These are phyloP conservation scores for Hippocampus abdominalis DNA, from an alignment of 2,113 vertebrate genomes.

Conservation along the genomic window DNA sequence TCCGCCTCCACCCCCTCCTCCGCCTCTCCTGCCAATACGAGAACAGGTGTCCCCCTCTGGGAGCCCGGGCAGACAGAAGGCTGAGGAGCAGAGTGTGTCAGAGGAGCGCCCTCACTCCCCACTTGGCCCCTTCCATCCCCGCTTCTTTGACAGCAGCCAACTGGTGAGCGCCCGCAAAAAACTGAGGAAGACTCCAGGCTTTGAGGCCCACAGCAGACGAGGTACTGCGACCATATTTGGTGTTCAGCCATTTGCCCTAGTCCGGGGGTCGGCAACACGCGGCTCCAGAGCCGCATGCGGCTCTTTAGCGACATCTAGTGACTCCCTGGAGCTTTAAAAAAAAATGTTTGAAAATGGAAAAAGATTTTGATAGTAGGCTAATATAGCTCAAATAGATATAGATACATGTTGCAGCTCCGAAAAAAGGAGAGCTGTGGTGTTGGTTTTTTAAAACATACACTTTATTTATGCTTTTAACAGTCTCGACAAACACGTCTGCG, in stretches of 20 bases:
- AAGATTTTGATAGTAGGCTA: too few species aligned
- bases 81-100: constrained; percentile 49
- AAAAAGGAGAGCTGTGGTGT: too few species aligned
- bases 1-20: constrained; percentile 66
- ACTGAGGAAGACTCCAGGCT: constrained; percentile 83
- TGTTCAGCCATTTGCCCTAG: not conserved
- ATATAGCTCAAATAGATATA: too few species aligned
- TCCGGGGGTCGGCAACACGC: too few species aligned
- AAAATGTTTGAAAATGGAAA: too few species aligned
- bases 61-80: constrained; percentile 59
- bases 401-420: too few species aligned
- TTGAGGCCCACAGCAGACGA: constrained; percentile 83
- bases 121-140: constrained; percentile 74
- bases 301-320: too few species aligned
- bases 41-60: constrained; percentile 49
- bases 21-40: constrained; percentile 57
- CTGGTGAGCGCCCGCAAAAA: constrained; percentile 88
- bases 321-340: too few species aligned
- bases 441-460: too few species aligned
- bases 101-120: constrained; percentile 60
- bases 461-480: too few species aligned
- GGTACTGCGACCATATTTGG: constrained; percentile 65
- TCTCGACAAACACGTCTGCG: too few species aligned
- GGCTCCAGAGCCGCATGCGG: too few species aligned
- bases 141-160: constrained; percentile 94